Evolutionary conservation across 2,888 invertebrate species (phyloP).

Genomic region (Stenodema calcarata): DNA sequence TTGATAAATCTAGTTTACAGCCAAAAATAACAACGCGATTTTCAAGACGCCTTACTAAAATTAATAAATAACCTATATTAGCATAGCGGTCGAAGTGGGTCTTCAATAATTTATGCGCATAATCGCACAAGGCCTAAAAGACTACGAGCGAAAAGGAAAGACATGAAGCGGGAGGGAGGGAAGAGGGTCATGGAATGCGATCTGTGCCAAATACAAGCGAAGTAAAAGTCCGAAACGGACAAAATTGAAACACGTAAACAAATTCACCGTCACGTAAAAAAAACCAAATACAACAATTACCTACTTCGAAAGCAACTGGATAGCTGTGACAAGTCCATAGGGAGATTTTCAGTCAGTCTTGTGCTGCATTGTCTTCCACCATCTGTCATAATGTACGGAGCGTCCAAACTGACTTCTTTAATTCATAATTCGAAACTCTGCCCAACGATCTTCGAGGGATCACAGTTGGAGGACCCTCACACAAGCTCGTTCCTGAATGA

Average conservation of each 20-base stretch:
- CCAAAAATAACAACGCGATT: constrained; percentile 35
- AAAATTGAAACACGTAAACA: background rate
- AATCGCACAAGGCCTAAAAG: background rate
- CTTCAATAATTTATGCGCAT: background rate
- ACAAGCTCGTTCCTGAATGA: too few species aligned
- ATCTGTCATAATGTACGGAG: too few species aligned
- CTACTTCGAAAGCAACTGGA: background rate
- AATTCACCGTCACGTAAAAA: background rate
- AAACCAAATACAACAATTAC: background rate
- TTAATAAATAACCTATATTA: background rate
- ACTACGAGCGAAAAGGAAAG: background rate
- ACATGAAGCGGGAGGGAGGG: background rate
- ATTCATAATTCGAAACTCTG: background rate
- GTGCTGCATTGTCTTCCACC: background rate
- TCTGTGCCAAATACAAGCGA: background rate
- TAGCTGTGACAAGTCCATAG: background rate
- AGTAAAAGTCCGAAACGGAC: background rate
- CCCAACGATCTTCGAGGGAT: too few species aligned
- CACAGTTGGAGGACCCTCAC: too few species aligned
- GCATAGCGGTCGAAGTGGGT: background rate
- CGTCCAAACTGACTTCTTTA: background rate
- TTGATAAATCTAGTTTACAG: constrained; percentile 33
- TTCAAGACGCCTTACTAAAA: constrained; percentile 13
- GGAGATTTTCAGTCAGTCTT: background rate
- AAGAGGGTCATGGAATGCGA: background rate